Evolutionary conservation across 2,888 invertebrate genomes (phyloP).

Genomic region (Meiosimyza decipiens): DNA sequence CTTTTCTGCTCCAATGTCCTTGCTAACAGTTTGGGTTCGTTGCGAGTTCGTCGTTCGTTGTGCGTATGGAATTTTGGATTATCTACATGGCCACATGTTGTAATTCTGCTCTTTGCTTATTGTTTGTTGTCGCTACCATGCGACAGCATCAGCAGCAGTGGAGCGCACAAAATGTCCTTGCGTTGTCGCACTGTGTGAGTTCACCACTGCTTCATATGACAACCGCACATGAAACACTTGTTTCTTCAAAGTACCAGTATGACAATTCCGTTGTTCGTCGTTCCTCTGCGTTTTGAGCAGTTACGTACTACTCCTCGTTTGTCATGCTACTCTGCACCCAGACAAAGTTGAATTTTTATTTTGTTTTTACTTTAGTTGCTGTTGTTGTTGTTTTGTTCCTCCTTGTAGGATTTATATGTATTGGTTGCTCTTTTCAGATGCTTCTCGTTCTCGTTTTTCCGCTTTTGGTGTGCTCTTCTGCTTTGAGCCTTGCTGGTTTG

Average conservation of each 20-base stretch:
- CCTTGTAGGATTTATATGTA: constrained; percentile 27
- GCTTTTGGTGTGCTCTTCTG: constrained; percentile 18
- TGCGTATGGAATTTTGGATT: constrained; percentile 30
- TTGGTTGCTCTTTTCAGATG: constrained; percentile 28
- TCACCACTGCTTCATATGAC: constrained; percentile 8
- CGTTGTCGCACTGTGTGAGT: not conserved
- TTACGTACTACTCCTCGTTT: no score
- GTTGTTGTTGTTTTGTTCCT: constrained; percentile 13
- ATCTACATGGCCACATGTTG: constrained; percentile 42
- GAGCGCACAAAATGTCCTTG: no score
- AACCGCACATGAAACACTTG: constrained; percentile 21
- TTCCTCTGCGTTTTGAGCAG: no score
- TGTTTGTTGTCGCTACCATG: no score
- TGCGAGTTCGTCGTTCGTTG: constrained; percentile 15
- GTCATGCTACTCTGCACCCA: no score
- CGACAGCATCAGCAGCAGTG: no score
- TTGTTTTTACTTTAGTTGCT: constrained; percentile 24
- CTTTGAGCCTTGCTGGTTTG: constrained; percentile 38
- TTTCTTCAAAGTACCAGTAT: not conserved
- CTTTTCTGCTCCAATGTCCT: constrained; percentile 3
- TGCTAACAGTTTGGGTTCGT: constrained; percentile 6
- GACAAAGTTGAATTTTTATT: constrained; percentile 27
- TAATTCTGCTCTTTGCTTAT: no score
- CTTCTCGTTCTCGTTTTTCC: constrained; percentile 26
- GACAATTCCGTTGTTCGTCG: no score